Base-by-base conservation (phyloP, 2,113 vertebrate species). In the Gasterosteus aculeatus region DNA sequence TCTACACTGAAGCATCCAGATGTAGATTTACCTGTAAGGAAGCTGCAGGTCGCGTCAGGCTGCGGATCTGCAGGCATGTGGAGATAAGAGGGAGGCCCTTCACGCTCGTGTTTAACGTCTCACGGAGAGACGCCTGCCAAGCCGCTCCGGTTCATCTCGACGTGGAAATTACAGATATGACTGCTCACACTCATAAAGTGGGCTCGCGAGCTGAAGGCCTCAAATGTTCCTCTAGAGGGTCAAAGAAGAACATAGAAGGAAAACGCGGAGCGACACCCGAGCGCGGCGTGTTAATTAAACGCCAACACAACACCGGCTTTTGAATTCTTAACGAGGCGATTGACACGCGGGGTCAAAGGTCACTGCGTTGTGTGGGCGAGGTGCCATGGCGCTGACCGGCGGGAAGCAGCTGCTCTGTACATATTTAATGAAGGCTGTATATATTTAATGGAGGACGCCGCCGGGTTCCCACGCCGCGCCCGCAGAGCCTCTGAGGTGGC, bases 341-440 rank as follows among this genome's bases (percentile, higher is more conserved):
- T 56, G 62, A 78, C 11, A 31, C 54, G 22, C 15, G 68, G 49
- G 81, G 74, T 86, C 60, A 80, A 39, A 73, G 87, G 83, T 80
- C 75, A 42, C 8, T 4, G 59, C 58, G 39, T 69, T 54, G 53
- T 33, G 82, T 18, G 69, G 65, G 53, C 2, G 49, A 26, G n/a
- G 29, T 62, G 72, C 54, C 15, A 60, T 74, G 80, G 76, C 53
- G 87, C 58, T 1, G 85, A 64, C 56, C 31, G 53, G 64, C 65
- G 44, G 84, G 87, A 85, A 84, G 77, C 91, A 91, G 90, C 88
- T 90, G 90, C 69, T 81, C 57, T 38, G 9, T 10, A 51, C 9
- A 33, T 2, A 22, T 54, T 47, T 57, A 3, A 44, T 53, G 35
- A 5, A 1, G 35, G 9, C 41, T 1, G 11, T 42, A 51, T 5